Base-by-base conservation (phyloP, 2,888 invertebrate species). In the Cacoxenus indagator region DNA sequence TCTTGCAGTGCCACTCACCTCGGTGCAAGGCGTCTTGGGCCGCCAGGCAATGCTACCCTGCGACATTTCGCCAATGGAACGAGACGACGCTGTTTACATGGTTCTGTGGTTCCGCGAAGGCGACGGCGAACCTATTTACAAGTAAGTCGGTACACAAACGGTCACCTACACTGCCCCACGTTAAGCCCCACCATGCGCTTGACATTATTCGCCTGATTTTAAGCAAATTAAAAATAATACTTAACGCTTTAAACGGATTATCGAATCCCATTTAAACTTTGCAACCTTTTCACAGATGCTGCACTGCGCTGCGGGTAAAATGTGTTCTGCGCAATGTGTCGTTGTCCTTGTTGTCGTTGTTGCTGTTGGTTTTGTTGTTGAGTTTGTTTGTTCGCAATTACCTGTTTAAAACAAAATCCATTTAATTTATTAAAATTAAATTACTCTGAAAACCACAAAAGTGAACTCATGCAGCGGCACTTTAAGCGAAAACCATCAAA, bases 41-140 rank as follows among this genome's bases (percentile, higher is more conserved):
- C 93, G 93, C 87, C 94, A 94, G 86, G 94, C 94, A 22, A 92
- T 94, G 73, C 90, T 96, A 66, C 96, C 96, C 11, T 96, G 96
- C 87, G 95, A 96, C 89, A 95, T 96, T 76, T 92, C 92, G 77
- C 93, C 96, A 8, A 90, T 92, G 75, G 92, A 94, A 82, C 90
- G 92, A 67, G 92, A 94, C 82, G 95, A 95, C 88, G 92, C 93
- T 27, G 95, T 95, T 67, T 93, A 93, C 83, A 95, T 95, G 95
- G 95, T 96, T 76, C 91, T 96, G 45, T 96, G 96, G 96, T 96
- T 95, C 89, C 94, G 94, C 84, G 95, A 95, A 87, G 92, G 93
- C 48, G 94, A 93, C 76, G 93, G 93, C 37, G 95, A 95, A 84
- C 95, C 95, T 27, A 90, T 96, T 73, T 96, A 95, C 90, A 95